phyloP scores from a whole-genome alignment of 2,797 vertebrate species.

The Oreortyx pictus region DNA sequence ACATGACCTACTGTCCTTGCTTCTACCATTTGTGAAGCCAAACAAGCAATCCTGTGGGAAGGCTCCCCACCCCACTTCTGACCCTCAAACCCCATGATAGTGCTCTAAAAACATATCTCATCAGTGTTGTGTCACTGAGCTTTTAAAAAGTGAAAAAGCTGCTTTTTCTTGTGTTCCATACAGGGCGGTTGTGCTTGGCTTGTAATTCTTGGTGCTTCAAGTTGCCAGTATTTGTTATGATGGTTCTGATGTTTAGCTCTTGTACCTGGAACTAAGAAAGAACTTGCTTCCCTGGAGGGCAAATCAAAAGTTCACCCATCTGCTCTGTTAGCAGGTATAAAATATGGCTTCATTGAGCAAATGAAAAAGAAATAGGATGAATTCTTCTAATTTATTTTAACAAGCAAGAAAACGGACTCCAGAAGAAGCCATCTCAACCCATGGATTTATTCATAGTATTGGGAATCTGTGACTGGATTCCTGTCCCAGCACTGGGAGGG shows the following conservation, averaged over 20 bases:
- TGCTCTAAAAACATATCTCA: neutral
- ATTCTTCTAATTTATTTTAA: neutral
- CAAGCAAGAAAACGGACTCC: neutral
- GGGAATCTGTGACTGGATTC: neutral
- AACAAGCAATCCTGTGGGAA: neutral
- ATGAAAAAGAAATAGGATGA: neutral
- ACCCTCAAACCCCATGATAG: neutral
- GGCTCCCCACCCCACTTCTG: neutral
- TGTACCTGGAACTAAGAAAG: neutral
- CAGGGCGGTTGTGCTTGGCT: neutral
- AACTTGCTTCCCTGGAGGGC: neutral
- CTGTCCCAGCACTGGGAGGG: neutral
- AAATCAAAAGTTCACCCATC: neutral
- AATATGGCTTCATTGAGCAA: neutral
- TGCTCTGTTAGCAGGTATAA: neutral
- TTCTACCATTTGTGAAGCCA: neutral
- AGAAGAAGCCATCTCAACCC: neutral
- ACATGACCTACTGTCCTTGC: neutral
- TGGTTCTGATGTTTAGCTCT: neutral
- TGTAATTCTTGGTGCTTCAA: neutral
- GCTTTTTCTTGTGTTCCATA: neutral
- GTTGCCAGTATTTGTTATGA: neutral
- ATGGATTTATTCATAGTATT: neutral
- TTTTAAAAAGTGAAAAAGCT: neutral
- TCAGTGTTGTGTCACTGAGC: neutral